A percentile compares a stretch with the other conserved stretches of the same genome.
phyloP scores from a whole-genome alignment of 2,797 vertebrate species.

The Pseudochaenichthys georgianus region DNA sequence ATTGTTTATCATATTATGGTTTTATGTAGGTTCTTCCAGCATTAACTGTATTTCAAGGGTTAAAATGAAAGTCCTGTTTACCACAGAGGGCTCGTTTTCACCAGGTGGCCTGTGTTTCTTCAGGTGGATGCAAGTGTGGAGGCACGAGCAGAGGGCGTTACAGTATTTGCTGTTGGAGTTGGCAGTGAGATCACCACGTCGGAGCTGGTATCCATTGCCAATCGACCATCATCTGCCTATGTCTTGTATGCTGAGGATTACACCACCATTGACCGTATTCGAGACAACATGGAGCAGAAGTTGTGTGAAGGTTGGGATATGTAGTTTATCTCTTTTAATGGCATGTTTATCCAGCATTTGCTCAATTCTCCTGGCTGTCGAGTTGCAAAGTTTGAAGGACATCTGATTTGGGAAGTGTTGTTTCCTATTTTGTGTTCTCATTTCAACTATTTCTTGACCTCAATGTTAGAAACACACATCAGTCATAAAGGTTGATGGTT shows the following conservation, averaged over 20 bases:
- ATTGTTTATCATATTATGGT: neutral
- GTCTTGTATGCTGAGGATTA: slow-evolving; percentile 88
- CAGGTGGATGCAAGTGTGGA: slow-evolving; percentile 82
- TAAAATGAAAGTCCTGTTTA: neutral
- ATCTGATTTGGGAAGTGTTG: neutral
- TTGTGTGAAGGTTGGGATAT: slow-evolving; percentile 85
- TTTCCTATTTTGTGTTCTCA: neutral
- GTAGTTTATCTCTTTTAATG: neutral
- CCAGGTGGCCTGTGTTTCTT: neutral
- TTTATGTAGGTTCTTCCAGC: neutral
- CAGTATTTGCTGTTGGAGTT: slow-evolving; percentile 87
- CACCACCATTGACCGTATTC: slow-evolving; percentile 84
- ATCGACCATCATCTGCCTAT: slow-evolving; percentile 83
- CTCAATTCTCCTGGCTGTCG: neutral
- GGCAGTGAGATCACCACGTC: slow-evolving; percentile 86
- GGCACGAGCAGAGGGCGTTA: slow-evolving; percentile 81
- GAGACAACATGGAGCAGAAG: slow-evolving; percentile 87
- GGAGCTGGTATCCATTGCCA: slow-evolving; percentile 86
- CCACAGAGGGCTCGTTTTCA: neutral
- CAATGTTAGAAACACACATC: neutral
- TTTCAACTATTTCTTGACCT: neutral
- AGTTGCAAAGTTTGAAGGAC: too few species aligned
- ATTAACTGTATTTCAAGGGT: neutral
- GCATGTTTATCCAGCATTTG: neutral
- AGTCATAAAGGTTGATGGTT: neutral